phyloP scores from a whole-genome alignment of 1,140 invertebrate genomes.

The Drosophila sturtevanti region DNA sequence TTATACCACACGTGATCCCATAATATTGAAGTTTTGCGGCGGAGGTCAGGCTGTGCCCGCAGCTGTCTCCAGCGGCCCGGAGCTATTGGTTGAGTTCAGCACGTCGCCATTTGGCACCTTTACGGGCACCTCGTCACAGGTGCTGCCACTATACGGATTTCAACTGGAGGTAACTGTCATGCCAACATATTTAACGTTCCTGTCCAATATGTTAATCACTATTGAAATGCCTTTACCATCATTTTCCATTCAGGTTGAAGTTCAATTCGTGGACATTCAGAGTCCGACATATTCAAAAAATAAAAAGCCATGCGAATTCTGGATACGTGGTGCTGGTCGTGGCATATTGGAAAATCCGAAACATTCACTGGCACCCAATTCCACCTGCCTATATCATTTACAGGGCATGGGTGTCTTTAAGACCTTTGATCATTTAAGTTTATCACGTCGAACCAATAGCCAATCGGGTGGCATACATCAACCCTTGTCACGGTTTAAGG shows the following conservation, averaged over 20 bases:
- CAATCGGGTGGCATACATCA: slow-evolving; percentile 66
- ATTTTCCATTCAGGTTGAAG: slow-evolving; percentile 84
- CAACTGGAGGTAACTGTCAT: slow-evolving; percentile 91
- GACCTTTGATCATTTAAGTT: slow-evolving; percentile 77
- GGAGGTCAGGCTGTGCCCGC: slow-evolving; percentile 92
- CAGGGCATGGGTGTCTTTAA: slow-evolving; percentile 83
- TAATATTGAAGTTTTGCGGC: slow-evolving; percentile 94
- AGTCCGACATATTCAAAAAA: slow-evolving; percentile 91
- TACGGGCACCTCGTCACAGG: slow-evolving; percentile 88
- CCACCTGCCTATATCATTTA: slow-evolving; percentile 93
- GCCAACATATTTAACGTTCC: not conserved
- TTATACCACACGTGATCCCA: slow-evolving; percentile 93
- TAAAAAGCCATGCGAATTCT: slow-evolving; percentile 93
- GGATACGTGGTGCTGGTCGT: slow-evolving; percentile 90
- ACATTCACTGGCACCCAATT: slow-evolving; percentile 92
- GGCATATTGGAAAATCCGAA: slow-evolving; percentile 91
- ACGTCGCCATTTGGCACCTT: slow-evolving; percentile 95
- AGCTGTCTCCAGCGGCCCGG: slow-evolving; percentile 91
- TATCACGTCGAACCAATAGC: slow-evolving; percentile 68
- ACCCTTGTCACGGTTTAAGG: slow-evolving; percentile 86
- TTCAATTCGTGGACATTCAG: slow-evolving; percentile 91
- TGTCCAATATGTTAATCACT: slow-evolving; percentile 11
- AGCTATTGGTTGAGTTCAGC: slow-evolving; percentile 93
- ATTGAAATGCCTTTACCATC: not conserved
- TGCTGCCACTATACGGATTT: slow-evolving; percentile 91